Percentiles rank a stretch among this genome's conserved stretches.
phyloP scores from a whole-genome alignment of 2,797 vertebrate species.

The Mormyrops attenuatus region DNA sequence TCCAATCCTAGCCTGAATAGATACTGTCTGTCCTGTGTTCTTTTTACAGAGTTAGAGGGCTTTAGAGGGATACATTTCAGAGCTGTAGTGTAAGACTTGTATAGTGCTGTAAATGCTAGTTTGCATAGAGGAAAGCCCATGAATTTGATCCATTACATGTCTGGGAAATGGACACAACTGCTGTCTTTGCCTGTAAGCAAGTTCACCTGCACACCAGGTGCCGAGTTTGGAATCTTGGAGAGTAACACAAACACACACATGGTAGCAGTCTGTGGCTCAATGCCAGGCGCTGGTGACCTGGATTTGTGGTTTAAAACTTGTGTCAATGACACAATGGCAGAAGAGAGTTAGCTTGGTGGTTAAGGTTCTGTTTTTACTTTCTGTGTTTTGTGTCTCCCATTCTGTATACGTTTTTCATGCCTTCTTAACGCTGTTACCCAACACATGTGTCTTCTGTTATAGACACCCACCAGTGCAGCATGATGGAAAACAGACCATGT shows the following conservation, averaged over 20 bases:
- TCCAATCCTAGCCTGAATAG: background rate
- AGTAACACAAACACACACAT: background rate
- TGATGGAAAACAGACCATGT: background rate
- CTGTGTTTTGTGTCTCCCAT: background rate
- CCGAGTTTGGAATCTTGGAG: background rate
- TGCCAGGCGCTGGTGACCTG: background rate
- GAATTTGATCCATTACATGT: background rate
- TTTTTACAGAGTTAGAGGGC: background rate
- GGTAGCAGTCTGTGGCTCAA: background rate
- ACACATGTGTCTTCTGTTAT: background rate
- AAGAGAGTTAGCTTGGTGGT: background rate
- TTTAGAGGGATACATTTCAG: background rate
- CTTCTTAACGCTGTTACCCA: background rate
- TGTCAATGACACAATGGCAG: background rate
- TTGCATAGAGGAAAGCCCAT: background rate
- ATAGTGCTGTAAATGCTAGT: background rate
- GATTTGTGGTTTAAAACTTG: background rate
- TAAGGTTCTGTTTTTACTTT: background rate
- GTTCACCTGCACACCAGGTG: background rate
- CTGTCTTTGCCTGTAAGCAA: background rate
- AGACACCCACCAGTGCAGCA: background rate
- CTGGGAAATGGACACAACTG: background rate
- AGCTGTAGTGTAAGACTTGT: background rate
- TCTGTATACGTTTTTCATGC: background rate
- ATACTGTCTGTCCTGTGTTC: background rate